phyloP scores from a whole-genome alignment of 2,113 vertebrate species.

The Strigops habroptila region DNA sequence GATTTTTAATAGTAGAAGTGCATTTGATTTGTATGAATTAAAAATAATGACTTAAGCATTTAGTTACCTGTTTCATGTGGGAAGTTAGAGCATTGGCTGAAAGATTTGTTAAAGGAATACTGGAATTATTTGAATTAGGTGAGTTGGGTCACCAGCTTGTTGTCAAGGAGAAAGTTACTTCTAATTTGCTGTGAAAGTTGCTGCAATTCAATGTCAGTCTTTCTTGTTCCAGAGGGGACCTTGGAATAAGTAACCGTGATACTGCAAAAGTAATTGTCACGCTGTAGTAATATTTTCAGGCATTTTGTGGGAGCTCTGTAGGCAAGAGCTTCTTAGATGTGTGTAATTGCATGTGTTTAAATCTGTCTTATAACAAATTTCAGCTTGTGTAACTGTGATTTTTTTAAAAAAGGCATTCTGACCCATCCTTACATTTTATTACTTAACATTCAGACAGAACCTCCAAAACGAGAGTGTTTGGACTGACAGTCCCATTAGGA shows the following conservation, averaged over 20 bases:
- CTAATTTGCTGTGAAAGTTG: neutral
- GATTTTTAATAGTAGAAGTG: neutral
- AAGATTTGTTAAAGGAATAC: neutral
- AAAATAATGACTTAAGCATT: neutral
- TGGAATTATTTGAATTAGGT: neutral
- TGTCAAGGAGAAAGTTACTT: neutral
- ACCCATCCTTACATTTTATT: neutral
- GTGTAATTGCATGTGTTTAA: neutral
- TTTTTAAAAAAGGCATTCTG: neutral
- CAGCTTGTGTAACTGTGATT: neutral
- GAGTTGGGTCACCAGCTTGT: neutral
- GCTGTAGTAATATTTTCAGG: neutral
- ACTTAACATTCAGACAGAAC: neutral
- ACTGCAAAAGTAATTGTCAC: neutral
- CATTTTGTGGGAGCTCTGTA: neutral
- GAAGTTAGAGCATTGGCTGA: neutral
- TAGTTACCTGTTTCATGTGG: neutral
- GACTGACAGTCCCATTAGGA: neutral
- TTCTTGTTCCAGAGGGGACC: neutral
- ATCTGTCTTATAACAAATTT: neutral
- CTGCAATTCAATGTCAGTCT: neutral
- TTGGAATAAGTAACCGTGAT: neutral
- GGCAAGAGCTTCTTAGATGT: neutral
- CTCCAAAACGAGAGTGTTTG: neutral
- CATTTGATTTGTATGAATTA: neutral